Evolutionary conservation across 2,113 vertebrate species (phyloP).

Genomic region (Bujurquina vittata): DNA sequence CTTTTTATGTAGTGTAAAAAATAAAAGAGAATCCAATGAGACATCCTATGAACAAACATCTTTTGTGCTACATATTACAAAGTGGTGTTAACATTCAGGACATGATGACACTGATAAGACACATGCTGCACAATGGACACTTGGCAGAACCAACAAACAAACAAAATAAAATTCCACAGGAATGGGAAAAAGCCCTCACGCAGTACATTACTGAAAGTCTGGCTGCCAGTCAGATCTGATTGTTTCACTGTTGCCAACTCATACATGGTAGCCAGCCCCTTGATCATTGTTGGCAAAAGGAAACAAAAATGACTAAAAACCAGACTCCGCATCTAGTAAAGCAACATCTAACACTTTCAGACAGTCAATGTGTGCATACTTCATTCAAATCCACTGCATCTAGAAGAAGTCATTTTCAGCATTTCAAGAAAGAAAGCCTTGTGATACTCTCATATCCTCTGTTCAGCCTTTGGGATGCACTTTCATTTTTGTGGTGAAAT

Average conservation of each 20-base stretch:
- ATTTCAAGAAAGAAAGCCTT: constrained; percentile 25
- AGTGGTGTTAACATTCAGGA: constrained; percentile 61
- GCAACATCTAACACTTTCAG: constrained; percentile 33
- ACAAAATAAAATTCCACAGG: constrained; percentile 41
- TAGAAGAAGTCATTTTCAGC: constrained; percentile 20
- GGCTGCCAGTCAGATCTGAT: constrained; percentile 30
- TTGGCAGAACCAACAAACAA: constrained; percentile 50
- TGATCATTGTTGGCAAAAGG: constrained; percentile 62
- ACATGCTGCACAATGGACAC: constrained; percentile 65
- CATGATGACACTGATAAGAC: constrained; percentile 46
- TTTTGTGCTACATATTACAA: constrained; percentile 73
- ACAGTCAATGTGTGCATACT: constrained; percentile 19
- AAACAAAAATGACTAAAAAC: not conserved
- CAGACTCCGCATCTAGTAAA: constrained; percentile 39
- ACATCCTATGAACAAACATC: constrained; percentile 51
- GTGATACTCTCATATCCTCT: constrained; percentile 13
- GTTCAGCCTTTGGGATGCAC: constrained; percentile 39
- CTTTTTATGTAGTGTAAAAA: constrained; percentile 58
- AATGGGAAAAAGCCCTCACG: constrained; percentile 51
- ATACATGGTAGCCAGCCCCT: constrained; percentile 52
- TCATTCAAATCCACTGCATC: constrained; percentile 45
- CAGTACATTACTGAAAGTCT: constrained; percentile 38
- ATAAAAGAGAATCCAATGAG: constrained; percentile 61
- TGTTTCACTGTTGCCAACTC: constrained; percentile 57
- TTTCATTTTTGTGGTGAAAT: constrained; percentile 34